These are phyloP conservation scores for Ascidia mentula DNA, from an alignment of 23 tunicate species.

Conservation along the genomic window DNA sequence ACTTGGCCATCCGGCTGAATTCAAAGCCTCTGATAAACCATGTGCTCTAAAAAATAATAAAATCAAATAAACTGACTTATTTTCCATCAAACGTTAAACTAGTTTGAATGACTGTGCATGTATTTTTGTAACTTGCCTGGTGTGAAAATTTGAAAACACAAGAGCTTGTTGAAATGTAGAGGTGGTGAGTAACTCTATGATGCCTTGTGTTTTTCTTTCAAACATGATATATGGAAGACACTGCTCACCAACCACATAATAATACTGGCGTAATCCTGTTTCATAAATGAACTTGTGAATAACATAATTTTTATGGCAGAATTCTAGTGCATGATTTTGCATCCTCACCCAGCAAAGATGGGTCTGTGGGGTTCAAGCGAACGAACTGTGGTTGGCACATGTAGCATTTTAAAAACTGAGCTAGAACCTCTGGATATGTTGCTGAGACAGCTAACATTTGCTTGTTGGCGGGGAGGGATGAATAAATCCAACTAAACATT, in stretches of 20 bases:
- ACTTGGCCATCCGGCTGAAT: conserved; percentile 60
- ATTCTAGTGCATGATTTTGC: not conserved
- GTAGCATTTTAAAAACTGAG: conserved; percentile 60
- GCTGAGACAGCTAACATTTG: conserved; percentile 94
- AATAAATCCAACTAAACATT: conserved; percentile 63
- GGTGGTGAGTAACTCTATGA: conserved; percentile 35
- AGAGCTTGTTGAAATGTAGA: conserved; percentile 63
- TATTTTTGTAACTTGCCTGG: conserved; percentile 28
- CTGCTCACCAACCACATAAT: conserved; percentile 23
- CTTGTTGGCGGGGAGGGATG: conserved; percentile 70
- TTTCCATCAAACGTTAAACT: too few relatives aligned
- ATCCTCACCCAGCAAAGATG: conserved; percentile 58
- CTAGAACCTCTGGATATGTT: conserved; percentile 80
- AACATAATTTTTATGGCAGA: not conserved
- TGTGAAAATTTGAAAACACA: conserved; percentile 82
- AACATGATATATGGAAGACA: conserved; percentile 40
- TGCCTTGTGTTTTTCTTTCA: conserved; percentile 55
- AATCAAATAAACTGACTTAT: not conserved
- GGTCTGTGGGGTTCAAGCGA: conserved; percentile 59
- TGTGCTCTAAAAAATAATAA: conserved; percentile 32
- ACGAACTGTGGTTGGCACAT: conserved; percentile 76
- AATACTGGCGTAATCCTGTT: conserved; percentile 61
- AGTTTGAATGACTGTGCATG: too few relatives aligned
- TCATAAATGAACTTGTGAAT: not conserved
- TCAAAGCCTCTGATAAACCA: conserved; percentile 57